Evolutionary conservation across 2,113 vertebrate genomes (phyloP).

Genomic region (Fregetta grallaria): DNA sequence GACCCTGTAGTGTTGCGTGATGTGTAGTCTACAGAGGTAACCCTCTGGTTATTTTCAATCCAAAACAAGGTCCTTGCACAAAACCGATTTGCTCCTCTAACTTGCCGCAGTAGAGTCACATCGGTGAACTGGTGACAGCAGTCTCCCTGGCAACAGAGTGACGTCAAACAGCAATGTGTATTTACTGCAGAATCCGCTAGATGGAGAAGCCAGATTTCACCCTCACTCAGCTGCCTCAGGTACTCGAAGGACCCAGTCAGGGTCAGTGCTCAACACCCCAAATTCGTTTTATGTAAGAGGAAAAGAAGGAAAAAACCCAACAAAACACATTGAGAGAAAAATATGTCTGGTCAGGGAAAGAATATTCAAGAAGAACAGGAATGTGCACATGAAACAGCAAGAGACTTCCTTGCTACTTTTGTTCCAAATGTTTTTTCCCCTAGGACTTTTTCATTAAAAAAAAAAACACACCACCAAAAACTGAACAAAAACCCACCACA

Average conservation of each 20-base stretch:
- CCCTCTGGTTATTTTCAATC: slow-evolving; percentile 10
- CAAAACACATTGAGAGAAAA: neutral
- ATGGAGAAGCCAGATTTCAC: slow-evolving; percentile 66
- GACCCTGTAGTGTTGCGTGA: neutral
- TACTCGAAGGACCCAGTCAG: neutral
- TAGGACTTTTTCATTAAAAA: neutral
- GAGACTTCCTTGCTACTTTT: neutral
- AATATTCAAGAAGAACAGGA: neutral
- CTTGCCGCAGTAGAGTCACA: slow-evolving; percentile 67
- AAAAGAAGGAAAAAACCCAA: neutral
- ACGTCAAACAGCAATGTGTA: slow-evolving; percentile 68
- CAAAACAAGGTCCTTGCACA: slow-evolving; percentile 56
- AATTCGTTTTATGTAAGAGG: slow-evolving; percentile 37
- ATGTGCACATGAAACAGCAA: neutral
- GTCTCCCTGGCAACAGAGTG: slow-evolving; percentile 76
- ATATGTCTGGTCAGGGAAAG: neutral
- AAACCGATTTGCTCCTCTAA: slow-evolving; percentile 53
- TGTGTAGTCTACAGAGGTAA: neutral
- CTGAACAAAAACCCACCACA: neutral
- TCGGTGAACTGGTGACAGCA: slow-evolving; percentile 66
- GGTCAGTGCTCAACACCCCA: slow-evolving; percentile 53
- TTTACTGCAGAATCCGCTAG: slow-evolving; percentile 69
- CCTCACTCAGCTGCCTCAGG: slow-evolving; percentile 66
- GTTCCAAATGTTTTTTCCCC: neutral
- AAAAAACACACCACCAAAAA: neutral